These are phyloP conservation scores for Cataglyphis rosenhaueri DNA, from an alignment of 2,888 invertebrate species.

Conservation along the genomic window DNA sequence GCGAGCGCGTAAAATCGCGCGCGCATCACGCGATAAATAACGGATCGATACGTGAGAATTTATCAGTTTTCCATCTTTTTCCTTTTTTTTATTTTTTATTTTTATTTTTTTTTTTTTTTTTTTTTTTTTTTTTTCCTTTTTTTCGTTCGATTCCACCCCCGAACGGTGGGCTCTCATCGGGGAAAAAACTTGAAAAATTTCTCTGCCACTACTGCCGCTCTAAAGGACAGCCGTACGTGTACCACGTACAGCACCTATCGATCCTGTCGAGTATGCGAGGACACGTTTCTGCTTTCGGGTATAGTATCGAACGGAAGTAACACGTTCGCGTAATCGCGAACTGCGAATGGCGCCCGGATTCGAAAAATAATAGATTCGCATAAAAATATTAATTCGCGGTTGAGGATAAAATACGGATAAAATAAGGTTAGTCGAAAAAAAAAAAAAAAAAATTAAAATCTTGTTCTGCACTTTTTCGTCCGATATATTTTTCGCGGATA, in stretches of 20 bases:
- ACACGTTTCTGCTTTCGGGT: conserved; percentile 51
- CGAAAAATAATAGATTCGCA: conserved; percentile 15
- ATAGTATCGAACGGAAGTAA: background rate
- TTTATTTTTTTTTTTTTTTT: background rate
- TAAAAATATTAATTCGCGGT: conserved; percentile 1
- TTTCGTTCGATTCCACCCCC: conserved; percentile 39
- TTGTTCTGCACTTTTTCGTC: background rate
- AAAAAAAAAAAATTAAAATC: background rate
- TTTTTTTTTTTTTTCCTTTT: background rate
- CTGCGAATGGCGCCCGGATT: background rate
- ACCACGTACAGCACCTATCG: conserved; percentile 47
- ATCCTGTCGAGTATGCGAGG: conserved; percentile 47
- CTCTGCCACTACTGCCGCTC: conserved; percentile 53
- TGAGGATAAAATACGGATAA: background rate
- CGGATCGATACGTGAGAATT: conserved; percentile 41
- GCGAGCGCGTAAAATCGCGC: conserved; percentile 23
- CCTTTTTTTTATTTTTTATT: background rate
- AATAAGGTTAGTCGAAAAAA: background rate
- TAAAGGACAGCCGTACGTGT: conserved; percentile 53
- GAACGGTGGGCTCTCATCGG: conserved; percentile 46
- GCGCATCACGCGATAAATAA: conserved; percentile 40
- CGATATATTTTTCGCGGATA: background rate
- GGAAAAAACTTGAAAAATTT: conserved; percentile 60
- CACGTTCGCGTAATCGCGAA: conserved; percentile 23
- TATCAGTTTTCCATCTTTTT: conserved; percentile 41